Base-by-base conservation (phyloP, 2,113 vertebrate species). In the Parus major region DNA sequence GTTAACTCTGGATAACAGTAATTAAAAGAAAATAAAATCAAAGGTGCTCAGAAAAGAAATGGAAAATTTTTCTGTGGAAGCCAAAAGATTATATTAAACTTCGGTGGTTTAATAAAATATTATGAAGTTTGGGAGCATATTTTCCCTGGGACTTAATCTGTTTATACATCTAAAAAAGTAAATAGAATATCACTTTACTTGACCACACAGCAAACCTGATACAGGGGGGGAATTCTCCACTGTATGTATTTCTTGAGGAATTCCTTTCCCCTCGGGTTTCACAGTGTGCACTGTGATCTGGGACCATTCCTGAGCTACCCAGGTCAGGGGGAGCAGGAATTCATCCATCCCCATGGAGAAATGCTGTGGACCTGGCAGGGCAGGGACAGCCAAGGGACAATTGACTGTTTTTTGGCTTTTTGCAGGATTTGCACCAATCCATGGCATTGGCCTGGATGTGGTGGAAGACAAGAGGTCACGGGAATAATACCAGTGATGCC, bases 1-100 rank as follows among this genome's bases (percentile, higher is more conserved):
- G 84, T 96, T 97, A 94, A 90, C 93, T 96, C 95, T 10, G 70
- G 96, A 96, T 94, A 87, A 61, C 11, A 3, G 19, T 95, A 96
- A 96, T 97, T 95, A 96, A 96, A 96, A 91, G 93, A 92, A 95
- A 96, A 97, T 97, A 94, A 89, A 93, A 94, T 95, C 92, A 92
- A 95, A 96, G 88, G 88, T 92, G 56, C 90, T 94, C 55, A 70
- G 78, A 70, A 86, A 95, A 97, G 91, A 76, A 94, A 95, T 93
- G 95, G 95, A 94, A 93, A 52, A 36, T 90, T 92, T 93, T 90
- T 91, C 85, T 11, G 31, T 56, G 44, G 72, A 82, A 95, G 88
- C 91, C 82, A 93, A 79, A 96, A 95, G 80, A 95, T 95, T 94
- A 68, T 95, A 95, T 97, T 96, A 93, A 97, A 95, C 93, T 88